These are phyloP conservation scores for Sinodicranocentrus sp. DNA, from an alignment of 2,888 invertebrate genomes.

Conservation along the genomic window DNA sequence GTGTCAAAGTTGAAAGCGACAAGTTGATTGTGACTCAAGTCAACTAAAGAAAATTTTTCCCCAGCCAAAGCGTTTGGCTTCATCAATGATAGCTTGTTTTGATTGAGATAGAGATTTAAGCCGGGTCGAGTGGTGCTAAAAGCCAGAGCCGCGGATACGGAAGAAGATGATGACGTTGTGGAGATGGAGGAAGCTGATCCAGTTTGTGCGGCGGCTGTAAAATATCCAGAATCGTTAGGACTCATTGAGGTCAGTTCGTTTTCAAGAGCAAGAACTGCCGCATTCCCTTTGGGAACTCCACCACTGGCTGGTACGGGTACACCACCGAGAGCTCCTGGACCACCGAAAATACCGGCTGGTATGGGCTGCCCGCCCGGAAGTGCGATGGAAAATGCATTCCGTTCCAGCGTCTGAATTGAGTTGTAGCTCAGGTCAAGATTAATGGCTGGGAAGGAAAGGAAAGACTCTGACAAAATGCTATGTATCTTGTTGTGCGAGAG, in stretches of 20 bases:
- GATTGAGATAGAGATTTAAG: constrained; percentile 84
- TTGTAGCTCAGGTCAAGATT: constrained; percentile 82
- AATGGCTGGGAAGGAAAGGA: constrained; percentile 75
- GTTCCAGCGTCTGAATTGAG: constrained; percentile 84
- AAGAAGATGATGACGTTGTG: constrained; percentile 83
- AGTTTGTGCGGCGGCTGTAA: constrained; percentile 34
- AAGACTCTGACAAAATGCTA: constrained; percentile 69
- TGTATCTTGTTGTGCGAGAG: constrained; percentile 80
- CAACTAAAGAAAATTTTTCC: constrained; percentile 74
- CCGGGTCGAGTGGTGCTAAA: constrained; percentile 65
- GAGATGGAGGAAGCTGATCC: constrained; percentile 83
- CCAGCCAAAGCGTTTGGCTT: constrained; percentile 88
- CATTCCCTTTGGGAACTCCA: constrained; percentile 44
- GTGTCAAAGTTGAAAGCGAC: constrained; percentile 86
- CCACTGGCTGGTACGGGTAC: constrained; percentile 14
- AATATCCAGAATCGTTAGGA: constrained; percentile 57
- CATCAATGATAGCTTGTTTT: constrained; percentile 86
- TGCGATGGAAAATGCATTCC: constrained; percentile 83
- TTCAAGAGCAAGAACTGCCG: constrained; percentile 58
- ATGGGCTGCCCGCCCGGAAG: constrained; percentile 54
- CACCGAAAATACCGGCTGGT: constrained; percentile 44
- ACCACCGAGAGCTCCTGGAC: constrained; percentile 31
- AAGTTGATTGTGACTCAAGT: constrained; percentile 78
- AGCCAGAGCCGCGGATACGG: constrained; percentile 62
- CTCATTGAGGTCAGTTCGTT: constrained; percentile 66